Evolutionary conservation across 2,888 invertebrate species (phyloP), one percentile per base, ranked within the genome.

Genomic region (Euzetes globulus): DNA sequence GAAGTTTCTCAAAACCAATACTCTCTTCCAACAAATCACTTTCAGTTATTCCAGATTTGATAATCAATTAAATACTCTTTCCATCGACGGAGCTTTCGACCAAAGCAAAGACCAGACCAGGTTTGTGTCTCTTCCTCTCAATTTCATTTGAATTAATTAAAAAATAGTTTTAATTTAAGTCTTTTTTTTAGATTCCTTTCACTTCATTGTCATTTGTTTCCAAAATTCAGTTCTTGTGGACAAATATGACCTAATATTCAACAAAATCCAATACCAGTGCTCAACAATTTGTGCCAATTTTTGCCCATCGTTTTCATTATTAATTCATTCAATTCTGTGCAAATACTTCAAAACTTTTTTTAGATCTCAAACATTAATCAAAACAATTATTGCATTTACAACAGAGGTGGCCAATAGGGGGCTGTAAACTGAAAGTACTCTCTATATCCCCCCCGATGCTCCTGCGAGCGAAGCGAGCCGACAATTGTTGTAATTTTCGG

Each of bases 161-260:
- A 58, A 25, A 22, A n/a, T 6, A 52, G 5, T 11, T 11, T 55
- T 17, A n/a, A 25, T 55, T 19, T 25, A 6, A n/a, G 7, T 55
- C 4, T 33, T 47, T 55, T 52, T n/a, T 17, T 55, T 88, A 91
- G 91, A 84, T 92, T 94, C 84, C 87, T 91, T 81, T 93, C 93
- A 77, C 87, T 94, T 79, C 94, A 94, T 84, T 94, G 94, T 84
- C 90, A 89, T 83, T 87, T 94, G 79, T 93, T 91, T 84, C 92
- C 93, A 72, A 88, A 91, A 83, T 89, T 89, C 82, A 88, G 88
- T 81, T 90, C 90, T 84, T 94, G 94, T 82, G 90, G 90, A n/a
- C n/a, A 78, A 84, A 83, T 37, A 76, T 74, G 76, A 60, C 1
- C 7, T 65, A 15, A 37, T 27, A 45, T 17, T 29, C 70, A 25